A percentile compares a stretch with the other conserved stretches of the same genome.
Conservation (phyloP, 2,113 vertebrate species). For the Urocynchramus pylzowi region DNA sequence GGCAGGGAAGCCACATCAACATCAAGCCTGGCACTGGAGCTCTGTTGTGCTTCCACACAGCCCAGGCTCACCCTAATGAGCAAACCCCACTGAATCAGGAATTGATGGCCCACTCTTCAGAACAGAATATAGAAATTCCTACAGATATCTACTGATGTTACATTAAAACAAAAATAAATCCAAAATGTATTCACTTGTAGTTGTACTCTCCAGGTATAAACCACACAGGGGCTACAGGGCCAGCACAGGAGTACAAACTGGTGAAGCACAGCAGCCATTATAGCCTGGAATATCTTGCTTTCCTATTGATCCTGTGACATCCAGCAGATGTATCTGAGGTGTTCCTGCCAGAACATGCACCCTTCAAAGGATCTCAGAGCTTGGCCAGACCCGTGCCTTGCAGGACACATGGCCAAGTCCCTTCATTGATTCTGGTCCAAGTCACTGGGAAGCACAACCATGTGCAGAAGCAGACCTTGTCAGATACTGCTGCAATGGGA, state of each 20-base stretch:
- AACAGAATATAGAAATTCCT: neutral
- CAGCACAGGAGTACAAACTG: neutral
- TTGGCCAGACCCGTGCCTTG: neutral
- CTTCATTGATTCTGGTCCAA: constrained; percentile 8
- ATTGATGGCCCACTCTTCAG: neutral
- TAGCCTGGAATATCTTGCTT: neutral
- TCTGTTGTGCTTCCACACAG: neutral
- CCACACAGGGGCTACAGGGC: neutral
- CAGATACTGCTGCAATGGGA: neutral
- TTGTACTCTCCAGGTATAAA: neutral
- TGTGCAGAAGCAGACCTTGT: rapidly evolving
- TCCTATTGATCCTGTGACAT: neutral
- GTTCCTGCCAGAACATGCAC: neutral
- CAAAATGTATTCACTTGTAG: neutral
- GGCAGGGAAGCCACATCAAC: rapidly evolving
- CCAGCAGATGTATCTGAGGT: neutral
- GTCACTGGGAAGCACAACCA: neutral
- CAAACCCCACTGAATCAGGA: neutral
- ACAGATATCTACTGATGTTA: neutral
- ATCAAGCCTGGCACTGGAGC: neutral
- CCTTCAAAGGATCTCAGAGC: neutral
- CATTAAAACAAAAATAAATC: neutral
- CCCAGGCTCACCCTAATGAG: neutral
- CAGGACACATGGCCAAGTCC: neutral
- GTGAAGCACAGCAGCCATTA: neutral